Conservation (phyloP, 2,797 vertebrate species). For the Pipistrellus pygmaeus region DNA sequence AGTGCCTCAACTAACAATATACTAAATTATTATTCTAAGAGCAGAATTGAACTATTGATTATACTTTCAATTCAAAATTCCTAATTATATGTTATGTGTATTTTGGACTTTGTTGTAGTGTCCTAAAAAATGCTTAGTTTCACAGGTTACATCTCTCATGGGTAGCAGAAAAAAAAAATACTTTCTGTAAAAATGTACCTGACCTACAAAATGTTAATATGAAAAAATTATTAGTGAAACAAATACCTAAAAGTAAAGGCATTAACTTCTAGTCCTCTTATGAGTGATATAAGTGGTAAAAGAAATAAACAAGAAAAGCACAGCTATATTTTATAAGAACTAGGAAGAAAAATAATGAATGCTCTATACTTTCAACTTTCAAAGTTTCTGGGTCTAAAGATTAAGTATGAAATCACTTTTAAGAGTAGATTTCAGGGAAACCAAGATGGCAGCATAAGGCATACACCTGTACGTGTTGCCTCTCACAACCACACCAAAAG, state of each 20-base stretch:
- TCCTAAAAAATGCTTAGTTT: slow-evolving; percentile 43
- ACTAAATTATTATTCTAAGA: slow-evolving; percentile 1
- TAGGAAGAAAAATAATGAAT: slow-evolving; percentile 53
- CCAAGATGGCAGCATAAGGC: too few relatives aligned
- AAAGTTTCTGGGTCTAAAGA: slow-evolving; percentile 45
- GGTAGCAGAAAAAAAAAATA: slow-evolving; percentile 14
- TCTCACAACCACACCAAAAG: too few relatives aligned
- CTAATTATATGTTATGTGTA: slow-evolving; percentile 47
- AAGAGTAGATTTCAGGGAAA: slow-evolving; percentile 30
- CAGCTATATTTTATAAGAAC: neutral
- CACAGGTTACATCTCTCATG: slow-evolving; percentile 20
- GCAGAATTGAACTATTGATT: neutral
- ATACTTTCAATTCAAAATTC: slow-evolving; percentile 54
- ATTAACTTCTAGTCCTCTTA: neutral
- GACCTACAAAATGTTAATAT: slow-evolving; percentile 16
- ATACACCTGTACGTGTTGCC: too few relatives aligned
- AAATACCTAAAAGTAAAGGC: slow-evolving; percentile 4
- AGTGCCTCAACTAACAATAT: neutral
- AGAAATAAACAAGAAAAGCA: slow-evolving; percentile 12
- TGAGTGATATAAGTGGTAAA: neutral
- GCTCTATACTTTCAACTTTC: slow-evolving; percentile 21
- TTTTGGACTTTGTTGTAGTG: slow-evolving; percentile 43
- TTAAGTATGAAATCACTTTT: slow-evolving; percentile 44
- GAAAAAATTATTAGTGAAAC: slow-evolving; percentile 39
- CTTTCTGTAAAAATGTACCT: slow-evolving; percentile 18